Conservation (phyloP, 92 coral and sea anemone species). For the Porites evermanni region DNA sequence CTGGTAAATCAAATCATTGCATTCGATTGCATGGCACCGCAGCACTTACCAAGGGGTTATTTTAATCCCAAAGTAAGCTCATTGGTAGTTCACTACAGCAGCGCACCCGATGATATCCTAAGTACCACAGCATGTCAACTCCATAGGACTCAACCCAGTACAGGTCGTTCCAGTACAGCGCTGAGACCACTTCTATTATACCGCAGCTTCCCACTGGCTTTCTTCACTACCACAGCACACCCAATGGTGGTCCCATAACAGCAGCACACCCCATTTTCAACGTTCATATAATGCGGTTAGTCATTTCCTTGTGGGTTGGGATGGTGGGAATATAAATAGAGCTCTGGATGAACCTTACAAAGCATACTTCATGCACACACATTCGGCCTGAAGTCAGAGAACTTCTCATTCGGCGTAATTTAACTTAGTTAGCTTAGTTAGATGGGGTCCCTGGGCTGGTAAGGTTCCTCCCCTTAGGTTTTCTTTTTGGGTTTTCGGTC, state of each 20-base stretch:
- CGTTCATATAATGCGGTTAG: background rate
- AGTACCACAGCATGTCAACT: too few species aligned
- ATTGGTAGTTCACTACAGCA: too few species aligned
- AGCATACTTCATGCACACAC: slow-evolving; percentile 9
- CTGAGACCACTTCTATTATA: too few species aligned
- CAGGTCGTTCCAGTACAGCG: too few species aligned
- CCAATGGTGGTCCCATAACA: background rate
- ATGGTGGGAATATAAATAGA: background rate
- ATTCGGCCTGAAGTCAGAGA: background rate
- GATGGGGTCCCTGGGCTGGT: background rate
- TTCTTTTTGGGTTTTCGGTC: background rate
- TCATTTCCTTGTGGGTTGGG: slow-evolving; percentile 19
- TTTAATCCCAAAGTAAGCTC: too few species aligned
- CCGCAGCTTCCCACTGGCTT: too few species aligned
- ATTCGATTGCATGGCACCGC: background rate
- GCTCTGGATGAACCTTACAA: slow-evolving; percentile 16
- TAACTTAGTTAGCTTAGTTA: background rate
- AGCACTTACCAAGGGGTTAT: background rate
- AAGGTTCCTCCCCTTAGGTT: background rate
- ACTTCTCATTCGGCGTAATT: background rate
- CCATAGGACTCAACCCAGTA: too few species aligned
- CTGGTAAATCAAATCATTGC: too few species aligned
- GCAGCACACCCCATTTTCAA: background rate
- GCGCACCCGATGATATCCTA: too few species aligned
- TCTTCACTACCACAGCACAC: background rate